These are phyloP conservation scores for Pleuronectes platessa DNA, from an alignment of 2,113 vertebrate species.

Conservation along the genomic window DNA sequence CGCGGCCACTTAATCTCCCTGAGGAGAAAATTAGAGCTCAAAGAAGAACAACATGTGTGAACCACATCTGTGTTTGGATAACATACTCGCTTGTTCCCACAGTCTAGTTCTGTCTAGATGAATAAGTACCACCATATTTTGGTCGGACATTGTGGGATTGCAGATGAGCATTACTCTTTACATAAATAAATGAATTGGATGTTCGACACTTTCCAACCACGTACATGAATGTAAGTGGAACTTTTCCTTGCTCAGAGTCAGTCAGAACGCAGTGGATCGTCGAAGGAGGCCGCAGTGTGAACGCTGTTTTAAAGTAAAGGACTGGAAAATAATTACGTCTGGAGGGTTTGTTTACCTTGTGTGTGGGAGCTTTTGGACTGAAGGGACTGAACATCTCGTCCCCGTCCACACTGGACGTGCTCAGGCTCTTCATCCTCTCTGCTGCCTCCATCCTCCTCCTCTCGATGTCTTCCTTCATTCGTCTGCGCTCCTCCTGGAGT, in stretches of 20 bases:
- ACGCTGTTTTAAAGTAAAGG: not conserved
- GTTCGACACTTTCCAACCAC: not conserved
- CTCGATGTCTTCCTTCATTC: slow-evolving; percentile 82
- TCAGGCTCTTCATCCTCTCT: slow-evolving; percentile 83
- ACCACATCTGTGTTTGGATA: not conserved
- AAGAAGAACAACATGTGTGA: not conserved
- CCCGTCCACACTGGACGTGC: slow-evolving; percentile 70
- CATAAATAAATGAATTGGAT: not conserved
- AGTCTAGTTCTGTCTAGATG: not conserved
- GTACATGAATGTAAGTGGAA: too few relatives aligned
- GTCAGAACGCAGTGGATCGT: not conserved
- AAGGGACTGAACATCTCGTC: slow-evolving; percentile 76
- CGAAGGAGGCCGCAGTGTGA: not conserved
- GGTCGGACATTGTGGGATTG: not conserved
- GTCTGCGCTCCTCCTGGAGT: slow-evolving; percentile 82
- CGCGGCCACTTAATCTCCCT: not conserved
- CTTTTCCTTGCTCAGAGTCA: not conserved
- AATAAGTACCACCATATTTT: not conserved
- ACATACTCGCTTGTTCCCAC: not conserved
- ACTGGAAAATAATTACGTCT: too few relatives aligned
- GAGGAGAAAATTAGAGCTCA: not conserved
- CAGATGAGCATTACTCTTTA: not conserved
- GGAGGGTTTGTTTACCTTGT: slow-evolving; percentile 75
- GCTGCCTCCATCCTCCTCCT: slow-evolving; percentile 79
- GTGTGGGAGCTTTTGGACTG: slow-evolving; percentile 79